Conservation (phyloP, 2,113 vertebrate species). For the Geococcyx californianus region DNA sequence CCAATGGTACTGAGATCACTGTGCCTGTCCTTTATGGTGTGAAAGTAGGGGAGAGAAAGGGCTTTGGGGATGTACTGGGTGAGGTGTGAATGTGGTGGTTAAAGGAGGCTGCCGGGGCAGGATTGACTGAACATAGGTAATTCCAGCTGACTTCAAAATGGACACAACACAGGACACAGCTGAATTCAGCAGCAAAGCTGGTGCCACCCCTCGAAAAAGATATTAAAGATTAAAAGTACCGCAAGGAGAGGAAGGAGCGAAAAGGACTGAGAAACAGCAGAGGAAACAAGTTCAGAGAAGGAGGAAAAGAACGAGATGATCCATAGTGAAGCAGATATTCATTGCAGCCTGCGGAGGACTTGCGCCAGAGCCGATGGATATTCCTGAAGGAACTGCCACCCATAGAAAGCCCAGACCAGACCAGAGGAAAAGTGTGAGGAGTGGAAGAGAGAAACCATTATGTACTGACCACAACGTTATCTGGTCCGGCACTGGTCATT, state of each 20-base stretch:
- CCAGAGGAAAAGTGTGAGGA: neutral
- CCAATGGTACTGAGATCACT: neutral
- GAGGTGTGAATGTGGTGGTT: neutral
- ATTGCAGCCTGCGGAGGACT: neutral
- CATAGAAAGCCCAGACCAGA: neutral
- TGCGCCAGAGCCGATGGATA: neutral
- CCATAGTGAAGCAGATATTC: neutral
- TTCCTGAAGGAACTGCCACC: neutral
- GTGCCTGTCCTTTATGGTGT: neutral
- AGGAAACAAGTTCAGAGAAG: neutral
- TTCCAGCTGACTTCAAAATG: neutral
- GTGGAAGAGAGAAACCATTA: neutral
- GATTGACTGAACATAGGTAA: neutral
- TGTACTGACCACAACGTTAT: rapidly evolving
- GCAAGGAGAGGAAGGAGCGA: neutral
- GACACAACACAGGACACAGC: neutral
- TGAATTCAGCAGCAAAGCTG: neutral
- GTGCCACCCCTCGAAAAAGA: neutral
- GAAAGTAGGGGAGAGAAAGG: neutral
- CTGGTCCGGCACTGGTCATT: neutral
- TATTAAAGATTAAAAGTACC: neutral
- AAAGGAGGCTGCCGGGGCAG: neutral
- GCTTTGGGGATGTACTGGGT: rapidly evolving
- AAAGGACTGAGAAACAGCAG: neutral
- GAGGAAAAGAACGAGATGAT: neutral